Evolutionary conservation across 2,888 invertebrate genomes (phyloP), one percentile per base, ranked within the genome.

Genomic region (Oxytorus armatus): DNA sequence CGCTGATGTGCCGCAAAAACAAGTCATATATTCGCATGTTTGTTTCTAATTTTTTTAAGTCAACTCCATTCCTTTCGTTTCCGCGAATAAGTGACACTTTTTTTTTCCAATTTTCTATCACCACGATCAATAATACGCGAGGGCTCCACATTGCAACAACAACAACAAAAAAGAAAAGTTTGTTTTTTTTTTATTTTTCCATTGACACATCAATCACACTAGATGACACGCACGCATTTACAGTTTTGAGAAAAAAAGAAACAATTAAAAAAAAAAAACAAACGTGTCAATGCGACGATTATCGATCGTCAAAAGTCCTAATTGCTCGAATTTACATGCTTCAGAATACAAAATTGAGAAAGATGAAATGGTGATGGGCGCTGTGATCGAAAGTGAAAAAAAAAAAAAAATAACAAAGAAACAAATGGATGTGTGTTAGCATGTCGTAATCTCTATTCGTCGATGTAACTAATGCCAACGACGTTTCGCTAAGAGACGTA

Each of bases 281-380:
- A 61, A 59, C 51, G 33, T 59, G 49, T 69, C 44, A 61, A 61
- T 25, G 42, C 66, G 39, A 65, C 53, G 63, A 51, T 33, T 14
- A 11, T 33, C 21, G 25, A 69, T 69, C 14, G 25, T 70, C 42
- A 63, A 21, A n/a, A 42, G 72, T 80, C 39, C 73, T 80, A 77
- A 80, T 42, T 49, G 47, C 53, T 80, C 72, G 68, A 77, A 80
- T 80, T 80, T 80, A 79, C 77, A 81, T 83, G 77, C 83, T 83
- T 79, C 77, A 82, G 75, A 84, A 82, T 79, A 82, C 82, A 84
- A 84, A 82, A 83, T 84, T 82, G 79, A 84, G 82, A 77, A 47
- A 72, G 66, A 72, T 63, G 61, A 74, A 36, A 66, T 33, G 72
- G 36, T 66, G 72, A 51, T 33, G 66, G 57, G 73, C 44, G 79